A percentile compares a stretch with the other conserved stretches of the same genome.
Conservation (phyloP, 1,140 invertebrate species). For the Calephelis virginiensis region DNA sequence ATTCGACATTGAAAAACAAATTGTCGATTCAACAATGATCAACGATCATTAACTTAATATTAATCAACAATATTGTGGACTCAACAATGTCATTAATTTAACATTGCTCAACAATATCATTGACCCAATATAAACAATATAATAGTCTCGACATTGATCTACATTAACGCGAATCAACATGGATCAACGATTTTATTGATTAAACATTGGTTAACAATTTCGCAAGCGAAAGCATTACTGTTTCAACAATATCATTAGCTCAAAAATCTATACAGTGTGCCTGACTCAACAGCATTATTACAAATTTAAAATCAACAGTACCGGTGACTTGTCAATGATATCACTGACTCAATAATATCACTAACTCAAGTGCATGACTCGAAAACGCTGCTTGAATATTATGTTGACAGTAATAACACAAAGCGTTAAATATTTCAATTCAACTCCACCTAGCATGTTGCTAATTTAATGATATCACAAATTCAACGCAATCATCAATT, state of each 20-base stretch:
- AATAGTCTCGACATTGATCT: too few relatives aligned
- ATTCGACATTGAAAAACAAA: too few relatives aligned
- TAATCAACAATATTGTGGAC: not conserved
- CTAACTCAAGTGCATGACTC: not conserved
- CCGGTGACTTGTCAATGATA: constrained; percentile 4
- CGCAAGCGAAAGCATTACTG: not conserved
- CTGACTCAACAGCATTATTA: constrained; percentile 3
- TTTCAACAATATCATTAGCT: constrained; percentile 2
- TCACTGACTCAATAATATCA: constrained; percentile 9
- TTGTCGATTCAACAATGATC: too few relatives aligned
- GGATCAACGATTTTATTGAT: not conserved
- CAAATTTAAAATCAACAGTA: not conserved
- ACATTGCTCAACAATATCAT: not conserved
- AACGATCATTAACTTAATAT: not conserved
- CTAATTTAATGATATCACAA: not conserved
- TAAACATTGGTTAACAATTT: not conserved
- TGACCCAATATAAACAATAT: not conserved
- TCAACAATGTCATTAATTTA: not conserved
- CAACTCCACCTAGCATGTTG: not conserved
- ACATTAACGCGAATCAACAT: too few relatives aligned
- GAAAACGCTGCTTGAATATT: not conserved
- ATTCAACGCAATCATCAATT: not conserved
- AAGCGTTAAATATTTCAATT: constrained; percentile 4
- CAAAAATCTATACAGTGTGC: not conserved
- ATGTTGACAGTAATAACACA: not conserved